Evolutionary conservation across 2,113 vertebrate species (phyloP).

Genomic region (Prionailurus bengalensis): DNA sequence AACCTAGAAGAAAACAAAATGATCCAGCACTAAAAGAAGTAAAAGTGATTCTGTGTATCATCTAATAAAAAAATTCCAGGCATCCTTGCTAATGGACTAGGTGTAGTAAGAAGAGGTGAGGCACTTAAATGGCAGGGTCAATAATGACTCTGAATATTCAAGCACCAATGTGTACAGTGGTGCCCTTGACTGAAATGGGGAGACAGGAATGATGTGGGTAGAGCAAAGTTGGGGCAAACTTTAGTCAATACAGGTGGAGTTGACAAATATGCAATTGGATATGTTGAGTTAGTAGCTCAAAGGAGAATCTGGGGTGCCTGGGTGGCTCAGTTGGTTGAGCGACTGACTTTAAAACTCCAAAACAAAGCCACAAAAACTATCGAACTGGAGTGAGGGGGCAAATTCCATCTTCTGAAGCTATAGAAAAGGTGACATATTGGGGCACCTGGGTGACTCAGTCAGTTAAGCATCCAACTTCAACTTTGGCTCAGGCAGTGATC

Average conservation of each 20-base stretch:
- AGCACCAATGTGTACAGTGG: neutral
- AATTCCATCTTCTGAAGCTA: too few relatives aligned
- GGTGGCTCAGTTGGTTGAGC: too few relatives aligned
- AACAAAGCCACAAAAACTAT: too few relatives aligned
- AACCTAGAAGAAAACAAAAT: neutral
- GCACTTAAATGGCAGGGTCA: neutral
- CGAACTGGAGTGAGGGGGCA: too few relatives aligned
- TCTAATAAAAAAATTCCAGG: neutral
- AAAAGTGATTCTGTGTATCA: neutral
- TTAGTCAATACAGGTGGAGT: neutral
- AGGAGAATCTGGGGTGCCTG: neutral
- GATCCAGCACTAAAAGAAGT: neutral
- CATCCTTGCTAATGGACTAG: neutral
- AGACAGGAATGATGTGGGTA: neutral
- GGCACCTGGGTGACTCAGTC: too few relatives aligned
- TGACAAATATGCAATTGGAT: neutral
- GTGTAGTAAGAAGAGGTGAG: neutral
- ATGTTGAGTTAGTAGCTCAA: neutral
- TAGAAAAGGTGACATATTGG: too few relatives aligned
- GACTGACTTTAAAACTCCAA: too few relatives aligned
- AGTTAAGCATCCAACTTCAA: too few relatives aligned
- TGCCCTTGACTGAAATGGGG: neutral
- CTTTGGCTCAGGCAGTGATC: too few relatives aligned
- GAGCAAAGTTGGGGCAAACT: neutral
- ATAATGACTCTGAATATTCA: neutral